Percentiles rank a stretch among this genome's conserved stretches.
Conservation (phyloP, 2,113 vertebrate species). For the Eclectus roratus region DNA sequence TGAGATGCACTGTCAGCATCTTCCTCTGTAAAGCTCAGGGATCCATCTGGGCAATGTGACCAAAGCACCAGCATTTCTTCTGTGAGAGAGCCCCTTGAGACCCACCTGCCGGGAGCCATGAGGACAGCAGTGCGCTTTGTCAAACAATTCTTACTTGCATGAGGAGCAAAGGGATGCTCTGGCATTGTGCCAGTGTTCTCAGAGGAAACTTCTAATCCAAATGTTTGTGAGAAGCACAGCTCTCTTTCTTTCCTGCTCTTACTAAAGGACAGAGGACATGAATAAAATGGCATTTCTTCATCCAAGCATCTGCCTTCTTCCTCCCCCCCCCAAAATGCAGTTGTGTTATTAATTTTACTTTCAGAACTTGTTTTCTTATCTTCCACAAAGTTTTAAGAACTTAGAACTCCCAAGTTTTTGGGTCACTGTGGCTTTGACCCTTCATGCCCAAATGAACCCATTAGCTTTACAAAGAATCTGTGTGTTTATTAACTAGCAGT, state of each 20-base stretch:
- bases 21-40: not conserved
- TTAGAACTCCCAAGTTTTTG: not conserved
- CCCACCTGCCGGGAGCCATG: not conserved
- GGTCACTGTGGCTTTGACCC: not conserved
- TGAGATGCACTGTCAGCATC: not conserved
- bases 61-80: not conserved
- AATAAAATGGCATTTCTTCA: not conserved
- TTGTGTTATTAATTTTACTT: not conserved
- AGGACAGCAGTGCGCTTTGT: not conserved
- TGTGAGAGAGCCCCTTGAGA: not conserved
- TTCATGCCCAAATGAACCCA: not conserved
- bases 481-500: conserved; percentile 37
- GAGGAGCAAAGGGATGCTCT: not conserved
- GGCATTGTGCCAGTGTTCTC: not conserved
- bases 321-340: not conserved
- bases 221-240: not conserved
- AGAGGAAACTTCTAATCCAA: not conserved
- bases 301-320: not conserved
- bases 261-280: not conserved
- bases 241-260: not conserved
- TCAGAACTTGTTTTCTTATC: not conserved
- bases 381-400: not conserved
- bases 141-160: not conserved
- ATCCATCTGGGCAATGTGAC: not conserved
- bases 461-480: conserved; percentile 1